phyloP scores from a whole-genome alignment of 92 coral and sea anemone genomes.

The Porites evermanni region DNA sequence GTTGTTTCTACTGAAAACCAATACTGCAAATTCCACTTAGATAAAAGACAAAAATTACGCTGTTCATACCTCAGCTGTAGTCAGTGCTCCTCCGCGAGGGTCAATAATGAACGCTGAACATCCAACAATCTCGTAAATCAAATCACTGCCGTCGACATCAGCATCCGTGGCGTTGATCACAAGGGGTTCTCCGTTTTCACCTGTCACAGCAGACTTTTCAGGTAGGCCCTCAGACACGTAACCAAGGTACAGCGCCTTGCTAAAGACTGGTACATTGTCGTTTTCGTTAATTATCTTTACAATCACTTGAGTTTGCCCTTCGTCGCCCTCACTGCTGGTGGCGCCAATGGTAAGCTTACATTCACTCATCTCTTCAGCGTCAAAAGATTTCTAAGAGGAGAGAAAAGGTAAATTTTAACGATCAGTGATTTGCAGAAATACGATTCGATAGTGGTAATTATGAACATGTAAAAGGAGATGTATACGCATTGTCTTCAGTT shows the following conservation, averaged over 20 bases:
- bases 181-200: constrained; percentile 73
- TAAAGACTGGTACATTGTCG: constrained; percentile 87
- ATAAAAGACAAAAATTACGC: not conserved
- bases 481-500: too few species aligned
- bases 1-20: too few species aligned
- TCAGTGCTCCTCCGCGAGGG: constrained; percentile 75
- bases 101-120: constrained; percentile 68
- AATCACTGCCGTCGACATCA: constrained; percentile 68
- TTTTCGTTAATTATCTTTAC: constrained; percentile 80
- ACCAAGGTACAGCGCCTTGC: constrained; percentile 60
- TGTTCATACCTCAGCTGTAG: constrained; percentile 77
- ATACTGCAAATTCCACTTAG: not conserved
- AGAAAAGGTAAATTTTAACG: not conserved
- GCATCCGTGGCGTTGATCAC: constrained; percentile 80
- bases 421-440: not conserved
- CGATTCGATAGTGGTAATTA: too few species aligned
- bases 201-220: constrained; percentile 73
- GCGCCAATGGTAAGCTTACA: constrained; percentile 84
- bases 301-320: constrained; percentile 63
- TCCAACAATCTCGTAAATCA: constrained; percentile 88
- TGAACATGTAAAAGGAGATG: too few species aligned
- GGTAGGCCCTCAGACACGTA: constrained; percentile 79
- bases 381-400: constrained; percentile 72
- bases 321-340: constrained; percentile 74
- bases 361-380: constrained; percentile 79